Conservation (phyloP, 2,888 invertebrate species). For the Lepidonotus clava region DNA sequence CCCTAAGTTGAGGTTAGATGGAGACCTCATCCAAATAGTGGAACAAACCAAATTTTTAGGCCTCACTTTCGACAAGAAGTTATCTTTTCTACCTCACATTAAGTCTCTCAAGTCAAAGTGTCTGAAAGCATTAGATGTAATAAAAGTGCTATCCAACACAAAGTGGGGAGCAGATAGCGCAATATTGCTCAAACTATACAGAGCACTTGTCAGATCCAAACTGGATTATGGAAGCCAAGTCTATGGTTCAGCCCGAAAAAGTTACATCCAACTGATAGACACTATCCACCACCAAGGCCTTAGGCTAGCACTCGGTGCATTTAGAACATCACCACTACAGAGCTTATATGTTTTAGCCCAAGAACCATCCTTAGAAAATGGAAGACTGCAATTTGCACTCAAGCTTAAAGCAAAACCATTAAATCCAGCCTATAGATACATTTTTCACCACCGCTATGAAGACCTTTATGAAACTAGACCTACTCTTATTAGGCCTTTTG, state of each 20-base stretch:
- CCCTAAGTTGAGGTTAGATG: conserved; percentile 54
- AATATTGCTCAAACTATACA: conserved; percentile 55
- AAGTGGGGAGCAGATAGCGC: conserved; percentile 59
- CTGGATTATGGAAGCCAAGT: conserved; percentile 62
- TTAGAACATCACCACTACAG: conserved; percentile 58
- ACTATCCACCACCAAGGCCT: conserved; percentile 62
- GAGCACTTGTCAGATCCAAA: conserved; percentile 58
- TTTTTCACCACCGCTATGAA: no score
- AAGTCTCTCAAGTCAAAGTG: conserved; percentile 58
- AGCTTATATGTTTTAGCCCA: conserved; percentile 57
- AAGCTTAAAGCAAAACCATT: not conserved
- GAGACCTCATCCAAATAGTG: conserved; percentile 55
- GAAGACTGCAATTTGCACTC: not conserved
- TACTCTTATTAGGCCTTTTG: no score
- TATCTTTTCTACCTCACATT: conserved; percentile 60
- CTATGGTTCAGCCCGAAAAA: conserved; percentile 61
- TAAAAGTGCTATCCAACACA: conserved; percentile 58
- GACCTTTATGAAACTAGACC: no score
- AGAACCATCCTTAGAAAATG: not conserved
- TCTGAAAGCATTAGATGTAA: conserved; percentile 59
- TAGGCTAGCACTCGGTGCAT: conserved; percentile 58
- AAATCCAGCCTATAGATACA: conserved; percentile 28
- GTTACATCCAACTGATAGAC: conserved; percentile 59
- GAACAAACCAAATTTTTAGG: conserved; percentile 60
- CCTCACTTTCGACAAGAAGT: conserved; percentile 61